Base-by-base conservation (phyloP, 1,140 invertebrate species). In the Aphelinus certus region DNA sequence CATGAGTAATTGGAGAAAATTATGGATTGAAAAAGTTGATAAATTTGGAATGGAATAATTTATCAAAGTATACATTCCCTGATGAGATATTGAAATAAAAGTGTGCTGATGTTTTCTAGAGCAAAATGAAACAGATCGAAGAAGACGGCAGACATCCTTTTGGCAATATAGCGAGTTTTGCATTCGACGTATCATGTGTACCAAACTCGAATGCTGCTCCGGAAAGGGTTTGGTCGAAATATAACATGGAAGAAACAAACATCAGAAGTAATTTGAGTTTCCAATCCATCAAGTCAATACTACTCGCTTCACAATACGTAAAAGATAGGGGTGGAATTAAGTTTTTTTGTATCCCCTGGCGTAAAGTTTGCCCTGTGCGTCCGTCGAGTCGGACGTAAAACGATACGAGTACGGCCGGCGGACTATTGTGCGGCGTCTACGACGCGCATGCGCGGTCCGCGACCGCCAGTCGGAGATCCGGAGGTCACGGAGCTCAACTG, bases 221-320 rank as follows among this genome's bases (percentile, higher is more conserved):
- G 47, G 61, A 63, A 63, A 63, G 61, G 47, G 7, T 48, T 6
- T 63, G 61, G 61, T 47, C 43, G 4, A 63, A 63, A 63, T n/a
- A 47, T 45, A 48, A 5, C 5, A 6, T 9, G 7, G 46, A 46
- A 63, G 47, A 63, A 63, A 47, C 61, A 63, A 63, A 63, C 5
- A 45, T 1, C 2, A 63, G 61, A 48, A 48, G 42, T 47, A 7
- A 46, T 9, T 63, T 63, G 9, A 5, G 6, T 47, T 63, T 47
- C 9, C 2, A 46, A 47, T 5, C 61, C 1, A 7, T 10, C 7
- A 2, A 46, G 3, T 6, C 45, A 1, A 63, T 48, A 4, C 5
- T 63, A 3, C n/a, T 63, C 9, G 61, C 61, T 7, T 43, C 43
- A 2, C 61, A 63, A n/a, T 47, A 63, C 46, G n/a, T 63, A 3